phyloP scores from a whole-genome alignment of 1,140 invertebrate genomes.

The Mizuhopecten yessoensis region DNA sequence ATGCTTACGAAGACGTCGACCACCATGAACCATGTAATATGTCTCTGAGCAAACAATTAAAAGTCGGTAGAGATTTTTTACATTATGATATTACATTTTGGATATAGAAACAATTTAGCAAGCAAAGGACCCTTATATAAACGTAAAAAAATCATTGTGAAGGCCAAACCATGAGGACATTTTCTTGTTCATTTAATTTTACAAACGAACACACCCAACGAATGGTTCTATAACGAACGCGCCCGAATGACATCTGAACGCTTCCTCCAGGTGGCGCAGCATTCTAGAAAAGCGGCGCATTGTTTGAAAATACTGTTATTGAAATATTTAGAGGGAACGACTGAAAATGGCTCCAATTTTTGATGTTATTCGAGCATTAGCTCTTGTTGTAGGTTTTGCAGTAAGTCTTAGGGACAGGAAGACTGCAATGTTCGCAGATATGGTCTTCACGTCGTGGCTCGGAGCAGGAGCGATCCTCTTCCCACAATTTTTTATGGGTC shows the following conservation, averaged over 20 bases:
- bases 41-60: too few species aligned
- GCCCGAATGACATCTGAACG: background rate
- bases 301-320: background rate
- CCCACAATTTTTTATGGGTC: constrained; percentile 43
- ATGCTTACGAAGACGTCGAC: too few species aligned
- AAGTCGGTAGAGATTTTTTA: too few species aligned
- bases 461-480: constrained; percentile 41
- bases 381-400: constrained; percentile 47
- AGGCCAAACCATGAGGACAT: too few species aligned
- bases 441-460: constrained; percentile 49
- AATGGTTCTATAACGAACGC: background rate
- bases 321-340: background rate
- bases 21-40: too few species aligned
- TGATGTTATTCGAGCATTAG: constrained; percentile 46
- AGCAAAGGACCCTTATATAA: too few species aligned
- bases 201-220: background rate
- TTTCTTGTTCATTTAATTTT: too few species aligned
- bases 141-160: too few species aligned
- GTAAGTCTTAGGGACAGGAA: constrained; percentile 46
- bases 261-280: constrained; percentile 4
- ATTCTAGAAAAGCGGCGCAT: background rate
- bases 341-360: constrained; percentile 49
- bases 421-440: constrained; percentile 39
- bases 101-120: too few species aligned
- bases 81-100: too few species aligned